These are phyloP conservation scores for Chorisops tibialis DNA, from an alignment of 2,888 invertebrate genomes.

Conservation along the genomic window DNA sequence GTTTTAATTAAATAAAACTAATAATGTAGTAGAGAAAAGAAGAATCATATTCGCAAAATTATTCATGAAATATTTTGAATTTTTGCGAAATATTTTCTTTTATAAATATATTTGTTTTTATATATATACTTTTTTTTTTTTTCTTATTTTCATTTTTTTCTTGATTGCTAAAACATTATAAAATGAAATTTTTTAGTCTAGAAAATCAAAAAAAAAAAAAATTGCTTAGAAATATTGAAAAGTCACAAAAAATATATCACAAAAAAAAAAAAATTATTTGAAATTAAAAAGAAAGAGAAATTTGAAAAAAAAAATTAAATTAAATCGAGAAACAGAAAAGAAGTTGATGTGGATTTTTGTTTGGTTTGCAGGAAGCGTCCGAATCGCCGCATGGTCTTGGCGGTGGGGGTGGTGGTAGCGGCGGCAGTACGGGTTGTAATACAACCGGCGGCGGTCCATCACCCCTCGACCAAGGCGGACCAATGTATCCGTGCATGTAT, in stretches of 20 bases:
- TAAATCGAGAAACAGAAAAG: constrained; percentile 47
- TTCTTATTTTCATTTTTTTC: too few species aligned
- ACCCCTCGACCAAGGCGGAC: constrained; percentile 39
- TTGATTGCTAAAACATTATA: too few species aligned
- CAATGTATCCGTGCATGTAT: constrained; percentile 80
- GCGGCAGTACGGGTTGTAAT: constrained; percentile 40
- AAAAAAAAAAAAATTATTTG: constrained; percentile 36
- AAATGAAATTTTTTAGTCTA: constrained; percentile 21
- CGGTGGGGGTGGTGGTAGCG: constrained; percentile 43
- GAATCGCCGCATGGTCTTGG: constrained; percentile 67
- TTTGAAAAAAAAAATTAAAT: constrained; percentile 9
- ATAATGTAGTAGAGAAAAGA: too few species aligned
- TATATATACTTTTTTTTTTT: not conserved
- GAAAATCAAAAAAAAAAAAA: constrained; percentile 19
- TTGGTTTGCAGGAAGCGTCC: constrained; percentile 86
- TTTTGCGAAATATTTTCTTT: not conserved
- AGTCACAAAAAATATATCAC: constrained; percentile 37
- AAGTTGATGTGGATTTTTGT: constrained; percentile 87
- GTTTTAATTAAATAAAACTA: not conserved
- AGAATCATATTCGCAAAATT: too few species aligned
- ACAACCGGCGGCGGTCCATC: constrained; percentile 39
- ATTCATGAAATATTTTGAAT: too few species aligned
- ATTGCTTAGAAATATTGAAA: constrained; percentile 39
- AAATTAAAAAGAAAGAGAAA: constrained; percentile 33
- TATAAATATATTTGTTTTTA: constrained; percentile 5